These are phyloP conservation scores for Philypnodon macrostomus DNA, from an alignment of 2,797 vertebrate species.

Conservation along the genomic window DNA sequence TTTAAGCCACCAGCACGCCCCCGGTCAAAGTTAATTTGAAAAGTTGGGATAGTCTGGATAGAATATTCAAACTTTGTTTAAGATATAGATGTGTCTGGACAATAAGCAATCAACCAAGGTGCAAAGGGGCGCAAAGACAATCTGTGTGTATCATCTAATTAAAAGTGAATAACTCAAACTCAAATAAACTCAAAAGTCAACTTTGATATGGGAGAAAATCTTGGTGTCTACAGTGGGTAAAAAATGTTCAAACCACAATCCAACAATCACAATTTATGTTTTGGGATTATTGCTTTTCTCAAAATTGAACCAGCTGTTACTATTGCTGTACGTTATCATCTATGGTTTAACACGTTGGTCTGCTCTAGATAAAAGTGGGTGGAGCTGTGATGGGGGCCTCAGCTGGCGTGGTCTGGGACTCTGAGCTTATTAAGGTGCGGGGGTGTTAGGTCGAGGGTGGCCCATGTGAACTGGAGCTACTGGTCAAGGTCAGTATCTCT, in stretches of 20 bases:
- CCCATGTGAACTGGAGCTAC: slow-evolving; percentile 45
- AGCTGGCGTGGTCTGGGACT: slow-evolving; percentile 15
- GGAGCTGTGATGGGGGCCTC: slow-evolving; percentile 6
- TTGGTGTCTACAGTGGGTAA: too few species aligned
- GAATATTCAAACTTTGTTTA: slow-evolving; percentile 74
- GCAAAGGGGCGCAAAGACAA: slow-evolving; percentile 28
- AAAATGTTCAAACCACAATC: too few species aligned
- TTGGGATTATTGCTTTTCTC: too few species aligned
- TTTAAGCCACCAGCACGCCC: slow-evolving; percentile 61
- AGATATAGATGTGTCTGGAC: slow-evolving; percentile 38
- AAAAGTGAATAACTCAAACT: slow-evolving; percentile 7
- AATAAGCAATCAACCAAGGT: slow-evolving; percentile 46
- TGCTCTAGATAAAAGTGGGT: slow-evolving; percentile 4
- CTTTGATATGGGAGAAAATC: too few species aligned
- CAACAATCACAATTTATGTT: too few species aligned
- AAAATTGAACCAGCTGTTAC: too few species aligned
- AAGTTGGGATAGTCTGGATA: slow-evolving; percentile 62
- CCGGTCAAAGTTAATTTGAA: slow-evolving; percentile 75
- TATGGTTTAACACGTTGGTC: not conserved
- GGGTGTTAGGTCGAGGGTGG: slow-evolving; percentile 30
- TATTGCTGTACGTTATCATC: not conserved
- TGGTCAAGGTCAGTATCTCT: slow-evolving; percentile 59
- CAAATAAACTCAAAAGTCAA: too few species aligned
- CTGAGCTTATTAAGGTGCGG: slow-evolving; percentile 48
- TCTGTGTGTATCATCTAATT: slow-evolving; percentile 33